Percentiles rank a stretch among this genome's conserved stretches.
phyloP scores from a whole-genome alignment of 2,797 vertebrate genomes.

The Threskiornis aethiopicus region DNA sequence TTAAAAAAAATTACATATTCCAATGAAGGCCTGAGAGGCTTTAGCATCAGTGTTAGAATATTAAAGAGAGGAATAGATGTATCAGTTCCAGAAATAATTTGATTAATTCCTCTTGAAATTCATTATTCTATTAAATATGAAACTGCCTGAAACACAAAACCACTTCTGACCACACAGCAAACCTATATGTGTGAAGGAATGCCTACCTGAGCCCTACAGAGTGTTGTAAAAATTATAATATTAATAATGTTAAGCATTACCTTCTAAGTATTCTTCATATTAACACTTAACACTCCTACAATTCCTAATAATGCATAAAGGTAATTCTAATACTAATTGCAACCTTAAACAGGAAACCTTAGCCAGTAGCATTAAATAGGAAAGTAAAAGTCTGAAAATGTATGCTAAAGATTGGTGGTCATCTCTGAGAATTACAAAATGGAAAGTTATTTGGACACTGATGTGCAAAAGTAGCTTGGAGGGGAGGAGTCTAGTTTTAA shows the following conservation, averaged over 20 bases:
- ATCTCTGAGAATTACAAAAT: background rate
- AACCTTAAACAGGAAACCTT: background rate
- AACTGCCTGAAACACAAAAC: background rate
- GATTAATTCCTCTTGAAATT: background rate
- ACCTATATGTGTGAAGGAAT: background rate
- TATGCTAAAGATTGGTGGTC: background rate
- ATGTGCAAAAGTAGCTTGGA: background rate
- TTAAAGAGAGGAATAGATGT: background rate
- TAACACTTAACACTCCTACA: background rate
- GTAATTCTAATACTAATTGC: background rate
- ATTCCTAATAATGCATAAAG: background rate
- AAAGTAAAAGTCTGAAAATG: background rate
- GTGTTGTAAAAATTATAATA: background rate
- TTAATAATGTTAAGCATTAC: background rate
- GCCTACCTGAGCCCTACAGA: background rate
- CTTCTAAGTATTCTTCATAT: background rate
- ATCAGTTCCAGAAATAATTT: background rate
- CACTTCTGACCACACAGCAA: background rate
- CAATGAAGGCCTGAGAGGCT: background rate
- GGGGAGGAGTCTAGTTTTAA: background rate
- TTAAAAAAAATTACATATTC: background rate
- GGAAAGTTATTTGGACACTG: background rate
- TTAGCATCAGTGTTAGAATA: background rate
- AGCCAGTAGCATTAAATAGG: background rate
- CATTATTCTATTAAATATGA: background rate